Conservation (phyloP, 2,113 vertebrate genomes). For the Tupaia chinensis region DNA sequence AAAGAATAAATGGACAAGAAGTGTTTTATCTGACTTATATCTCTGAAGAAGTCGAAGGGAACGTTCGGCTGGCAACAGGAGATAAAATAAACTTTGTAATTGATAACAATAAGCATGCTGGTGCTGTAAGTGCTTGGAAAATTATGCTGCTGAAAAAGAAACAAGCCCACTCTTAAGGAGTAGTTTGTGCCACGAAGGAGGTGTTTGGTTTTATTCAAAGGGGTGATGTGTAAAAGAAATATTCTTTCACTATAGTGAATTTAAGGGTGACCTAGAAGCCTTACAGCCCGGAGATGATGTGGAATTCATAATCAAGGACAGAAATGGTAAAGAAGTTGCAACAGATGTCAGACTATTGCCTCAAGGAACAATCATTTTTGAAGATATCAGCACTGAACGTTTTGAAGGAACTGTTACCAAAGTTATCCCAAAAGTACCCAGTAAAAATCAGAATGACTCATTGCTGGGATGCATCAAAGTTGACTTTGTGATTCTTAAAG, state of each 20-base stretch:
- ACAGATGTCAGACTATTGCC: slow-evolving; percentile 97
- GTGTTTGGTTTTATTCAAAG: slow-evolving; percentile 99
- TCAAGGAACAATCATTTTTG: slow-evolving; percentile 99
- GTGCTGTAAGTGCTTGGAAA: slow-evolving; percentile 93
- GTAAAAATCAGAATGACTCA: slow-evolving; percentile 98
- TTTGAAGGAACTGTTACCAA: slow-evolving; percentile 98
- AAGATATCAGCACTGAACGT: slow-evolving; percentile 99
- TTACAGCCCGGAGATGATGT: slow-evolving; percentile 99
- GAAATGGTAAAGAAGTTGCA: slow-evolving; percentile 99
- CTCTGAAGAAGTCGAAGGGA: slow-evolving; percentile 97
- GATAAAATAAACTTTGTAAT: slow-evolving; percentile 99
- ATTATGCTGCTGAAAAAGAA: slow-evolving; percentile 99
- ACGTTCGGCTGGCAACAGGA: slow-evolving; percentile 96
- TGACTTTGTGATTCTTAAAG: slow-evolving; percentile 97
- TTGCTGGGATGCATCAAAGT: slow-evolving; percentile 97
- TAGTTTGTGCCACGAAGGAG: slow-evolving; percentile 99
- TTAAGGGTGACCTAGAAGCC: slow-evolving; percentile 98
- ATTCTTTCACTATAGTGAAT: slow-evolving; percentile 99
- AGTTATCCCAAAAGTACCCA: slow-evolving; percentile 98
- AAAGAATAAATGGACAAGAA: slow-evolving; percentile 99
- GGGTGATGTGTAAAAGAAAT: slow-evolving; percentile 99
- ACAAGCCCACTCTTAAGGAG: slow-evolving; percentile 97
- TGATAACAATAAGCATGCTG: slow-evolving; percentile 96
- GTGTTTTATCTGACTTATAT: slow-evolving; percentile 99
- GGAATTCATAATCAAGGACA: slow-evolving; percentile 99